Conservation (phyloP, 2,888 invertebrate genomes). For the Ophioninae sp. region DNA sequence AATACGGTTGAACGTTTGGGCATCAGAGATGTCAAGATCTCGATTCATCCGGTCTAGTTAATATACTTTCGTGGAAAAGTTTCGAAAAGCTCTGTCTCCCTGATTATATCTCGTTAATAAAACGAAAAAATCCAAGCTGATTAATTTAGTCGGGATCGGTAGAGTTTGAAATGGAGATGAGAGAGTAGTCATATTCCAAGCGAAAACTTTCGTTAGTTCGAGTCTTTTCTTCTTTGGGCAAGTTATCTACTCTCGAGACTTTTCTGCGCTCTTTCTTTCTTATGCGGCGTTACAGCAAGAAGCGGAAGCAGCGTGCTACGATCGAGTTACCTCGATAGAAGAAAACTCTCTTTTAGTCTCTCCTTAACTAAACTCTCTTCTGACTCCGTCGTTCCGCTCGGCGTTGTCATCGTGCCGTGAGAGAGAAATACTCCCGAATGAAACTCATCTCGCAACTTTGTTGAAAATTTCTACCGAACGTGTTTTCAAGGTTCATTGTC, state of each 20-base stretch:
- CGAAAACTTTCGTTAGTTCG: slow-evolving; percentile 43
- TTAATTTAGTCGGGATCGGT: slow-evolving; percentile 43
- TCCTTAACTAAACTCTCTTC: slow-evolving; percentile 52
- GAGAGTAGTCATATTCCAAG: slow-evolving; percentile 41
- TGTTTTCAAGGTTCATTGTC: slow-evolving; percentile 59
- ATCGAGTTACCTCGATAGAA: slow-evolving; percentile 59
- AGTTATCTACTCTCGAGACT: slow-evolving; percentile 53
- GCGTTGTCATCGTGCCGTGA: slow-evolving; percentile 31
- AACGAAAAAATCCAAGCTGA: slow-evolving; percentile 21
- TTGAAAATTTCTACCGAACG: slow-evolving; percentile 57
- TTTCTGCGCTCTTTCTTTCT: slow-evolving; percentile 39
- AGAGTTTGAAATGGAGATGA: slow-evolving; percentile 18
- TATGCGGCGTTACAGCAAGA: slow-evolving; percentile 44
- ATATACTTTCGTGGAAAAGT: background rate
- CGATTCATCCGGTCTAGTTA: background rate
- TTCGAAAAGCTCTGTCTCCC: background rate
- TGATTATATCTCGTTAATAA: background rate
- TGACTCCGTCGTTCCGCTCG: slow-evolving; percentile 17
- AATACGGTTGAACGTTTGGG: background rate
- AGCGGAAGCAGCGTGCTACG: slow-evolving; percentile 41
- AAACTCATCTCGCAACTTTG: slow-evolving; percentile 62
- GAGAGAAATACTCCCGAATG: slow-evolving; percentile 49
- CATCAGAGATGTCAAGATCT: background rate
- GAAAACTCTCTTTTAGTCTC: slow-evolving; percentile 58
- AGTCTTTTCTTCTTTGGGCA: background rate